Evolutionary conservation across 2,113 vertebrate genomes (phyloP).

Genomic region (Cyphomyrus plagiostoma): DNA sequence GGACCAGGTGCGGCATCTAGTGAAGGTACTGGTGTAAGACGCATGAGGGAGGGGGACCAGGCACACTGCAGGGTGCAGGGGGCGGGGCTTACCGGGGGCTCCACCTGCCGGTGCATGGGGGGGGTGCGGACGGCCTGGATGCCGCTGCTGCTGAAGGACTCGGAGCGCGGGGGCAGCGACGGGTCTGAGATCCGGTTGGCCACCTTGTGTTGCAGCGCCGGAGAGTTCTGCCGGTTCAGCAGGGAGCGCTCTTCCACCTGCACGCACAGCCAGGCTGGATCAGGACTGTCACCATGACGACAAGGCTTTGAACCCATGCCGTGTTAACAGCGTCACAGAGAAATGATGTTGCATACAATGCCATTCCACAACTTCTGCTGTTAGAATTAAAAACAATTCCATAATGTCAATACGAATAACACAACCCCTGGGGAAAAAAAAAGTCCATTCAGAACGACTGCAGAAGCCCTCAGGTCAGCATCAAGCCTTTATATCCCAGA

Average conservation of each 20-base stretch:
- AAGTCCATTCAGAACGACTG: neutral
- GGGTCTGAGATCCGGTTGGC: constrained; percentile 97
- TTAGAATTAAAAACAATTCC: neutral
- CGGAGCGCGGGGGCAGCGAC: constrained; percentile 86
- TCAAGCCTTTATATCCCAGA: neutral
- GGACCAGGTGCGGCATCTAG: constrained; percentile 86
- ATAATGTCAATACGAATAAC: neutral
- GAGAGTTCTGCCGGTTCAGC: constrained; percentile 81
- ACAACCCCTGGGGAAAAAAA: neutral
- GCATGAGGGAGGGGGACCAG: neutral
- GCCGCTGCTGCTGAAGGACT: constrained; percentile 92
- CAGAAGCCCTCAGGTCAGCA: neutral
- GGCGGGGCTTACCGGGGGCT: constrained; percentile 75
- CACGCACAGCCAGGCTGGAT: neutral
- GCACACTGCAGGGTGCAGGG: constrained; percentile 7
- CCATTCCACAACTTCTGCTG: neutral
- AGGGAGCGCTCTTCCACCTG: constrained; percentile 82
- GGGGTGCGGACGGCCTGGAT: constrained; percentile 90
- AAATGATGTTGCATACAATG: neutral
- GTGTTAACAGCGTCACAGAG: neutral
- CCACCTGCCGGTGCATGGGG: constrained; percentile 84
- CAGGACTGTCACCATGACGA: neutral
- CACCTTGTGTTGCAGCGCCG: constrained; percentile 89
- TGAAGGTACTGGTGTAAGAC: constrained; percentile 50
- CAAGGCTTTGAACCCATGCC: neutral